Evolutionary conservation across 1,140 invertebrate genomes (phyloP).

Genomic region (Cepaea nemoralis): DNA sequence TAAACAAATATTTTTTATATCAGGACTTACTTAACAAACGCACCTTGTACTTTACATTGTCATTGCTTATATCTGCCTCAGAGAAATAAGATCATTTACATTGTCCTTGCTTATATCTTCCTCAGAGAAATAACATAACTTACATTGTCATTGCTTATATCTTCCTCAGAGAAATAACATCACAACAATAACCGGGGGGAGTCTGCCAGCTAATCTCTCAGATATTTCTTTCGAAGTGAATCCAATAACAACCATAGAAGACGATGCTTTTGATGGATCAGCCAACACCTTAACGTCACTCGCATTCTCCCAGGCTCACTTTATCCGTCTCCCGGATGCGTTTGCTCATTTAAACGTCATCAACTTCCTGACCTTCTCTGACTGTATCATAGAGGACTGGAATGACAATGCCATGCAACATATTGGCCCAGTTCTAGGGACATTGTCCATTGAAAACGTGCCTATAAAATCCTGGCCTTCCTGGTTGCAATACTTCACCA

Average conservation of each 20-base stretch:
- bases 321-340: background rate
- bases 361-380: background rate
- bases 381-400: background rate
- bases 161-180: background rate
- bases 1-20: too few relatives aligned
- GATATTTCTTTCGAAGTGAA: background rate
- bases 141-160: too few relatives aligned
- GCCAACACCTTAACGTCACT: background rate
- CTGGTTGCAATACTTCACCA: background rate
- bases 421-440: background rate
- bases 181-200: background rate
- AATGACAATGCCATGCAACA: background rate
- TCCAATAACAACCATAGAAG: background rate
- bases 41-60: too few relatives aligned
- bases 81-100: too few relatives aligned
- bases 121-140: background rate
- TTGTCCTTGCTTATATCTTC: background rate
- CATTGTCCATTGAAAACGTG: background rate
- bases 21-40: too few relatives aligned
- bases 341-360: background rate
- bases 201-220: background rate
- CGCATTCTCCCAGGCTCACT: background rate
- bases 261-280: background rate
- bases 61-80: too few relatives aligned
- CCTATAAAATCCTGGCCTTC: background rate